phyloP scores from a whole-genome alignment of 2,888 invertebrate species.

The Idaea dimidiata region DNA sequence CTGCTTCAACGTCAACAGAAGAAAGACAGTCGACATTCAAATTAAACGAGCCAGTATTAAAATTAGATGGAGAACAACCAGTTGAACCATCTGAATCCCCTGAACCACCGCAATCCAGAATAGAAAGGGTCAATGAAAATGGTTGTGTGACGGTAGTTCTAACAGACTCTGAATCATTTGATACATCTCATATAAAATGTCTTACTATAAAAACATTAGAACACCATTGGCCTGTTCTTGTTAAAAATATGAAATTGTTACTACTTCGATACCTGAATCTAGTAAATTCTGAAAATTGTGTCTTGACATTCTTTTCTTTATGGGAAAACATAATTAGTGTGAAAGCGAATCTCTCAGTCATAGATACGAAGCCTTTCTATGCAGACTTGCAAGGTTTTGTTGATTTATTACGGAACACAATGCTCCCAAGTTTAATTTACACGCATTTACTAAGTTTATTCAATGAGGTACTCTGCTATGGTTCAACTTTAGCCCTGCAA shows the following conservation, averaged over 20 bases:
- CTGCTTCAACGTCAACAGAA: constrained; percentile 61
- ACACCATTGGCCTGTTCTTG: constrained; percentile 91
- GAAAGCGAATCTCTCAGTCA: constrained; percentile 93
- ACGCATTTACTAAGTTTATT: constrained; percentile 91
- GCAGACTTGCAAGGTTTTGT: constrained; percentile 91
- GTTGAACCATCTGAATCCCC: constrained; percentile 56
- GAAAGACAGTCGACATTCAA: constrained; percentile 52
- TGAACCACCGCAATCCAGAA: constrained; percentile 57
- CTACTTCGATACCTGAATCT: constrained; percentile 80
- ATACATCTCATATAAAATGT: constrained; percentile 92
- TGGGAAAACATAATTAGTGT: constrained; percentile 96
- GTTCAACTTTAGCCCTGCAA: constrained; percentile 93
- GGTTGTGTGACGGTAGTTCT: constrained; percentile 83
- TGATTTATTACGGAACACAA: constrained; percentile 83
- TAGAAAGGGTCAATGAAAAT: constrained; percentile 69
- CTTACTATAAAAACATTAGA: constrained; percentile 92
- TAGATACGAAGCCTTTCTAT: constrained; percentile 94
- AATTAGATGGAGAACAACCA: constrained; percentile 51
- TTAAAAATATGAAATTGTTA: constrained; percentile 84
- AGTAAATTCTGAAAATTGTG: constrained; percentile 84
- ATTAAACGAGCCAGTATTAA: constrained; percentile 68
- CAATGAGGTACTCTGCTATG: constrained; percentile 95
- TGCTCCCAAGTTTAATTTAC: constrained; percentile 91
- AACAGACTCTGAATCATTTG: constrained; percentile 90
- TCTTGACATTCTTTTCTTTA: constrained; percentile 90